These are phyloP conservation scores for Synodontis membranacea DNA, from an alignment of 2,113 vertebrate species.

Conservation along the genomic window DNA sequence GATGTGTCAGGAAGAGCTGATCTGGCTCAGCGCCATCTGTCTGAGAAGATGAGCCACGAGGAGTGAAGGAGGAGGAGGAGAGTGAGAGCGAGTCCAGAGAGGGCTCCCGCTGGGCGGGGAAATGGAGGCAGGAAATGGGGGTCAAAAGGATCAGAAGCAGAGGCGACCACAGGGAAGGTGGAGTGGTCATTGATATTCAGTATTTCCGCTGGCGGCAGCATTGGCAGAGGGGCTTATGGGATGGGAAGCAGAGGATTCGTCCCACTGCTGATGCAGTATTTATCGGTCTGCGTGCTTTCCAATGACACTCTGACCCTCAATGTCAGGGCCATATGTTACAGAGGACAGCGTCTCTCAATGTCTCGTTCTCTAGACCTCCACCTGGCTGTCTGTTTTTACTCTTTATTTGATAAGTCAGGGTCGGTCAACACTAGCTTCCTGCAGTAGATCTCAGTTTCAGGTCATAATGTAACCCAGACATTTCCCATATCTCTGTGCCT, in stretches of 20 bases:
- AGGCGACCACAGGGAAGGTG: conserved; percentile 37
- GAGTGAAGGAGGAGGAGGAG: background rate
- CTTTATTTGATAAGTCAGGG: conserved; percentile 10
- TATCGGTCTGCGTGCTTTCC: conserved; percentile 24
- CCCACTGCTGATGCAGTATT: conserved; percentile 47
- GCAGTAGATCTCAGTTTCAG: background rate
- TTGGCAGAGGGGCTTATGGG: conserved; percentile 23
- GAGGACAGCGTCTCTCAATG: conserved; percentile 17
- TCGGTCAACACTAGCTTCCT: conserved; percentile 9
- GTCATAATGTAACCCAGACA: background rate
- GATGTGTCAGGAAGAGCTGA: conserved; percentile 10
- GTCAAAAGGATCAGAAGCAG: conserved; percentile 53
- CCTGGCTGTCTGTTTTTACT: background rate
- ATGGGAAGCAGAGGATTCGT: conserved; percentile 31
- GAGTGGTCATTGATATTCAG: conserved; percentile 54
- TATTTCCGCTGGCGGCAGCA: conserved; percentile 40
- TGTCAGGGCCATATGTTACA: conserved; percentile 42
- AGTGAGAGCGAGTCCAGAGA: conserved; percentile 24
- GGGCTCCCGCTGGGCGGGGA: conserved; percentile 33
- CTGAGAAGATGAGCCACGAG: conserved; percentile 4
- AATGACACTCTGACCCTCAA: conserved; percentile 9
- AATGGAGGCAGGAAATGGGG: conserved; percentile 51
- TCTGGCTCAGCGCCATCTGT: conserved; percentile 23
- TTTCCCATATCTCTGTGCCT: background rate
- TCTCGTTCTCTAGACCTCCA: conserved; percentile 10